phyloP scores from a whole-genome alignment of 1,140 invertebrate species.

The Brachionus koreanus region DNA sequence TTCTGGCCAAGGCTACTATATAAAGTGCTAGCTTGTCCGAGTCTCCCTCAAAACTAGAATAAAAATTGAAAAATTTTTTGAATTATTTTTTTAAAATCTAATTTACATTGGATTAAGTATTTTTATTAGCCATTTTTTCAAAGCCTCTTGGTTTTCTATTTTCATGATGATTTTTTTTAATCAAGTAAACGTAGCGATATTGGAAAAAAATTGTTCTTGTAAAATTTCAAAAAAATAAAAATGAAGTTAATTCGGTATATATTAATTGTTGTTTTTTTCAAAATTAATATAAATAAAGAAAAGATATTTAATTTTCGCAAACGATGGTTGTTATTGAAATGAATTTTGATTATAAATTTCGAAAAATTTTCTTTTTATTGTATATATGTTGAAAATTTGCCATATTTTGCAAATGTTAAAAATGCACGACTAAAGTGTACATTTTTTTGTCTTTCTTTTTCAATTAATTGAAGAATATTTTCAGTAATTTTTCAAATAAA shows the following conservation, averaged over 20 bases:
- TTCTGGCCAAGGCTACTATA: constrained; percentile 17
- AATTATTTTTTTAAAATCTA: neutral
- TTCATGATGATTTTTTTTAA: constrained; percentile 1
- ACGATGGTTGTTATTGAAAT: constrained; percentile 22
- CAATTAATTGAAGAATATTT: too few relatives aligned
- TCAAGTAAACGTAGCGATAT: neutral
- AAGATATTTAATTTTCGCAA: constrained; percentile 6
- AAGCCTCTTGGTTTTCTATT: constrained; percentile 30
- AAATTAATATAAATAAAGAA: neutral
- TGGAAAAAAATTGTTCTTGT: neutral
- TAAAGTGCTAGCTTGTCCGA: constrained; percentile 30
- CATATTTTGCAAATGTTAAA: neutral
- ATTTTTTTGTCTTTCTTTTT: neutral
- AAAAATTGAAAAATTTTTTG: neutral
- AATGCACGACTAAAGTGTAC: neutral
- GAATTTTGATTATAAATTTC: constrained; percentile 24
- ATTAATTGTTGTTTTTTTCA: neutral
- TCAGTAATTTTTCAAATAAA: too few relatives aligned
- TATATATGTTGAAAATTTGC: neutral
- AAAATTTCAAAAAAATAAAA: neutral
- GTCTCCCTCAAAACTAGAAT: constrained; percentile 28
- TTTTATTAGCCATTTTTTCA: constrained; percentile 39
- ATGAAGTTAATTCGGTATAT: neutral
- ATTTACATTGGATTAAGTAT: constrained; percentile 31
- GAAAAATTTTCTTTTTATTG: neutral